Conservation (phyloP, 2,888 invertebrate genomes). For the Drosophila algonquin region DNA sequence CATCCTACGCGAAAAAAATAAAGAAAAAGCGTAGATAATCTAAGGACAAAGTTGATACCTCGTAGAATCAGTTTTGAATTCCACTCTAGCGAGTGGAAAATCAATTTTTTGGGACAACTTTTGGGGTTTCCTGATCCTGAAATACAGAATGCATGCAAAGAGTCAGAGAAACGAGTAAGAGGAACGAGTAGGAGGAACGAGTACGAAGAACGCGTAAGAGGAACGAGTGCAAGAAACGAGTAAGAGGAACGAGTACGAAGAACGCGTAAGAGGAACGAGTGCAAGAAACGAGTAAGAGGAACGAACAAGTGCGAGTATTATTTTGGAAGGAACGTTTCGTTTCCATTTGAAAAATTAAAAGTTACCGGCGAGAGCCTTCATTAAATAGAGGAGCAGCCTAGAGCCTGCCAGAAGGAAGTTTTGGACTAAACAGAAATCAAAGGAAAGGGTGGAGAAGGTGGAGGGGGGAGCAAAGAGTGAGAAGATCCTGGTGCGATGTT, state of each 20-base stretch:
- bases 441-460: neutral
- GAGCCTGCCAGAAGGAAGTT: constrained; percentile 14
- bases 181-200: neutral
- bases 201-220: no score
- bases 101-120: neutral
- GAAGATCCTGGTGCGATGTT: neutral
- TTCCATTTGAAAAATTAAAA: constrained; percentile 60
- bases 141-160: neutral
- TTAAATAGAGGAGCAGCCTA: neutral
- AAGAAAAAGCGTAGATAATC: neutral
- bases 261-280: neutral
- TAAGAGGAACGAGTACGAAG: neutral
- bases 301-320: neutral
- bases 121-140: no score
- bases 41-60: neutral
- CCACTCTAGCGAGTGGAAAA: neutral
- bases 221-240: neutral
- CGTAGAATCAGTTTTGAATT: neutral
- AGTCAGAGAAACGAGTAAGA: neutral
- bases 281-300: neutral
- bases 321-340: neutral
- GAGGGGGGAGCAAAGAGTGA: neutral
- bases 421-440: neutral
- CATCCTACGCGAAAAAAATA: neutral
- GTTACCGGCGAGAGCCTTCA: constrained; percentile 7